Evolutionary conservation across 2,113 vertebrate species (phyloP).

Genomic region (Centropus bengalensis): DNA sequence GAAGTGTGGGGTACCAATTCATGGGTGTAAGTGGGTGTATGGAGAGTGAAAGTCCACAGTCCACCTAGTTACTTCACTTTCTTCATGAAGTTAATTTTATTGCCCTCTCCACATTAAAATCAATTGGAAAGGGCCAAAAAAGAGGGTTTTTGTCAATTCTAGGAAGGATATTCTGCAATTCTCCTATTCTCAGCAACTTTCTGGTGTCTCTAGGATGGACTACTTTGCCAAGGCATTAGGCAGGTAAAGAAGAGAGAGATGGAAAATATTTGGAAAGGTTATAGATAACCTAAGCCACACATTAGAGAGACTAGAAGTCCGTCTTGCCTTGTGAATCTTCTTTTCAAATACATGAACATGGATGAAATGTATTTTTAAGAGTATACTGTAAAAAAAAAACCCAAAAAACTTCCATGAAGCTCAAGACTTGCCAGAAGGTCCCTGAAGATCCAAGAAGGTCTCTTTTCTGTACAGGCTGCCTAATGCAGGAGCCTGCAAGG

Average conservation of each 20-base stretch:
- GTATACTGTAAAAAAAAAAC: background rate
- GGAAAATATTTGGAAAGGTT: background rate
- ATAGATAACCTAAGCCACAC: background rate
- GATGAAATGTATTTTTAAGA: background rate
- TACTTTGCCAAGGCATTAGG: background rate
- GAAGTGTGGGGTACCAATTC: background rate
- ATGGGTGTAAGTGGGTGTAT: background rate
- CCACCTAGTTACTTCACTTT: background rate
- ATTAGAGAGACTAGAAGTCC: background rate
- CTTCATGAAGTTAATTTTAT: background rate
- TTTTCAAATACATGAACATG: background rate
- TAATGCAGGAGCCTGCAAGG: accelerated
- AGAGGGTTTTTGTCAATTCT: background rate
- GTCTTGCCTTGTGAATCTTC: background rate
- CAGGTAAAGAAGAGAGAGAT: background rate
- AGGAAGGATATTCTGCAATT: background rate
- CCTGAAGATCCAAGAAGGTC: background rate
- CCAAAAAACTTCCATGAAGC: background rate
- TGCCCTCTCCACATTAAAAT: background rate
- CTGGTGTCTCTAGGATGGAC: accelerated
- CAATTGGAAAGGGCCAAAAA: background rate
- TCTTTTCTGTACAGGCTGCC: background rate
- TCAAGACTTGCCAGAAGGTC: background rate
- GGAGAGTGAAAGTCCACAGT: background rate
- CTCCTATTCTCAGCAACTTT: background rate